A percentile compares a stretch with the other conserved stretches of the same genome.
phyloP scores from a whole-genome alignment of 2,113 vertebrate species.

The Alouatta palliata region DNA sequence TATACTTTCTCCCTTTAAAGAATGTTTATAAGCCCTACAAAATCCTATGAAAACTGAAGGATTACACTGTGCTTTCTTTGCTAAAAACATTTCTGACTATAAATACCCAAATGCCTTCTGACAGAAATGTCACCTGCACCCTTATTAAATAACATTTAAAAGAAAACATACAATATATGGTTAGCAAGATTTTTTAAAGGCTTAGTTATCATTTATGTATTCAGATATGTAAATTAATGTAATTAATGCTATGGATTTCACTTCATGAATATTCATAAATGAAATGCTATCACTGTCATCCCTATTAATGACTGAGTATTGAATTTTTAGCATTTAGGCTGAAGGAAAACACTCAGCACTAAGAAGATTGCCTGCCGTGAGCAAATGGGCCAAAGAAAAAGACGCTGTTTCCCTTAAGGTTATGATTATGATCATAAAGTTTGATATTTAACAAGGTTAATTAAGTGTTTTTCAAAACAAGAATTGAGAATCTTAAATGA shows the following conservation, averaged over 20 bases:
- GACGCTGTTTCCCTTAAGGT: conserved; percentile 33
- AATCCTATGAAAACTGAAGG: conserved; percentile 79
- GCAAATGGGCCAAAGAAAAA: conserved; percentile 68
- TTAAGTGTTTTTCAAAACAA: conserved; percentile 72
- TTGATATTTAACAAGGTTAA: conserved; percentile 69
- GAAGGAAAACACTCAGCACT: conserved; percentile 78
- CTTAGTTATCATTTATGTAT: conserved; percentile 77
- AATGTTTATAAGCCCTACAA: conserved; percentile 74
- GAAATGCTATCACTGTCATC: conserved; percentile 83
- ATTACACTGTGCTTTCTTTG: conserved; percentile 83
- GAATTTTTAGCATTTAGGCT: conserved; percentile 83
- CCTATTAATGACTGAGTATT: conserved; percentile 71
- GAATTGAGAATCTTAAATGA: conserved; percentile 24
- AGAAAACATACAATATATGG: conserved; percentile 62
- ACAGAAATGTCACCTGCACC: conserved; percentile 80
- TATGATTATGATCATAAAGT: conserved; percentile 63
- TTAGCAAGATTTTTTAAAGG: conserved; percentile 15
- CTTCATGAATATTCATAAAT: conserved; percentile 87
- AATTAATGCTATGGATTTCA: conserved; percentile 88
- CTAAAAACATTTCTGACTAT: conserved; percentile 83
- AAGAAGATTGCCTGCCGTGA: conserved; percentile 57
- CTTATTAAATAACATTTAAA: conserved; percentile 77
- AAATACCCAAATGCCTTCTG: conserved; percentile 83
- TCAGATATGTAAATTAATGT: conserved; percentile 86
- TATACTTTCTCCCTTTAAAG: conserved; percentile 72